Percentiles rank a stretch among this genome's conserved stretches.
These are phyloP conservation scores for Corvus cornix DNA, from an alignment of 2,113 vertebrate species.

Conservation along the genomic window DNA sequence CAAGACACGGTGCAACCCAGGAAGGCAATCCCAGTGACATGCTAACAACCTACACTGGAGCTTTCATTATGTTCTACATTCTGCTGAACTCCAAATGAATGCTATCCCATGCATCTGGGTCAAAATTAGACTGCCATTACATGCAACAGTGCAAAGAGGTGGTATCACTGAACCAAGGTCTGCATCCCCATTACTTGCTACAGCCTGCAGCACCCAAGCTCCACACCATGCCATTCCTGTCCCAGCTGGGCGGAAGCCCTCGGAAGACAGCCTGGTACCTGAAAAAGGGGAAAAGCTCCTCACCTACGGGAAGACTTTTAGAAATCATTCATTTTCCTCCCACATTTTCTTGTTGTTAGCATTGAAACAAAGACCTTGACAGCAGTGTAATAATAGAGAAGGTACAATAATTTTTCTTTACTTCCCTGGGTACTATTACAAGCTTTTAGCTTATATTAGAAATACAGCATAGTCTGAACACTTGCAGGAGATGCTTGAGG, in stretches of 20 bases:
- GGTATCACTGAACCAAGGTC: not conserved
- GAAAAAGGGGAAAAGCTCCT: not conserved
- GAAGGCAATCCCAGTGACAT: not conserved
- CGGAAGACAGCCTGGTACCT: not conserved
- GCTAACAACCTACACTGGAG: not conserved
- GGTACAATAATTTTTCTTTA: not conserved
- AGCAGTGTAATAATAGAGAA: not conserved
- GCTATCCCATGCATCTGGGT: conserved; percentile 44
- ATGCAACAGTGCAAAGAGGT: not conserved
- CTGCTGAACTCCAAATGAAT: not conserved
- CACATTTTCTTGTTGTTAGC: not conserved
- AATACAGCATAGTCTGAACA: not conserved
- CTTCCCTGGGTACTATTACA: not conserved
- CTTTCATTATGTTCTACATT: not conserved
- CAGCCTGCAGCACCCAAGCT: not conserved
- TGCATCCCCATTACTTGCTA: not conserved
- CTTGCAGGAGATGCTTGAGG: not conserved
- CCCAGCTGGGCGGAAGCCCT: not conserved
- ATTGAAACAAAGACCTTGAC: not conserved
- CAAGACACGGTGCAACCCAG: not conserved
- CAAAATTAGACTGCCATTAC: conserved; percentile 44
- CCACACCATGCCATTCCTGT: not conserved
- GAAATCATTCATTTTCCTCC: not conserved
- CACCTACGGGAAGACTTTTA: not conserved
- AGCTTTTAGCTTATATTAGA: not conserved